Base-by-base conservation (phyloP, 2,888 invertebrate species). In the Agrilus mali region DNA sequence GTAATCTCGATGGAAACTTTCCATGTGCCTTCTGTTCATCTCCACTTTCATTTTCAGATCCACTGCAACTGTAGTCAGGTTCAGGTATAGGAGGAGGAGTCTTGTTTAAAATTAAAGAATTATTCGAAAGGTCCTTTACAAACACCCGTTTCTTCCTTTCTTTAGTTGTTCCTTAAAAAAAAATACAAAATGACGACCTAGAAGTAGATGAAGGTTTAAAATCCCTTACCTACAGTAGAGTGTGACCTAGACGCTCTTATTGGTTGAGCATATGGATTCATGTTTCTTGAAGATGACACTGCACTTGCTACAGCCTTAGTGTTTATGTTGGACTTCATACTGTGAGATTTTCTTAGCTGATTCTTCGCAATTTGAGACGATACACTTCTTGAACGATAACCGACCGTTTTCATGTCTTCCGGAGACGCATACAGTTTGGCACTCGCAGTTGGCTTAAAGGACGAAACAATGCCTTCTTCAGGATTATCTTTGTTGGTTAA, bases 361-460 rank as follows among this genome's bases (percentile, higher is more conserved):
- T 71, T 68, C 56, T 70, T 70, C 36, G 73, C 70, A 43, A 73
- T 66, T 58, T 76, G 75, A 41, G 73, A 63, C 8, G 73, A 68
- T 44, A 71, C 50, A 52, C 70, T 73, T 46, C 72, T 70, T 33
- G 75, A 71, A 50, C 77, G 68, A 55, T 77, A 76, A 16, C 80
- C 84, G 33, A 85, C 80, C 38, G 77, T 75, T 60, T 80, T 85
- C 58, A 86, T 76, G 63, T 87, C 88, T 58, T 85, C 82, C 13
- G 93, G 93, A 43, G 88, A 86, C 27, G 92, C 92, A 67, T 90
- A 92, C 47, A 94, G 72, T 64, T 86, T 86, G 41, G 87, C 86
- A 66, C 76, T 83, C 50, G 84, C 82, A 46, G 84, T 79, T 7
- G 94, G 94, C 55, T 89, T 82, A 72, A 94, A 94, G 58, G 90